Percentiles rank a stretch among this genome's conserved stretches.
phyloP scores from a whole-genome alignment of 2,888 invertebrate species.

The Acanthosepion lycidas region DNA sequence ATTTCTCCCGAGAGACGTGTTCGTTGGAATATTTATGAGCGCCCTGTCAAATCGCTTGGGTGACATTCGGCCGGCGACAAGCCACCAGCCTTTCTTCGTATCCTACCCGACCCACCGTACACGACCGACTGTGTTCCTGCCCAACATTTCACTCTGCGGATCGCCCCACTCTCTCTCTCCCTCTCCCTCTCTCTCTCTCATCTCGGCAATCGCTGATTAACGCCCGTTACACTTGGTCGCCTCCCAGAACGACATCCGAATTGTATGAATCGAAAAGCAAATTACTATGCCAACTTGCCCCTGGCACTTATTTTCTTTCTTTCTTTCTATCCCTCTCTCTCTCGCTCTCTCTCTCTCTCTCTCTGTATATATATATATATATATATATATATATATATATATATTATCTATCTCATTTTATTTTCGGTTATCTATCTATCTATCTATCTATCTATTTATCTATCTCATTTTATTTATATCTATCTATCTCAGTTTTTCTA shows the following conservation, averaged over 20 bases:
- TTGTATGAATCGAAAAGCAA: neutral
- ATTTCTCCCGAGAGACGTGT: neutral
- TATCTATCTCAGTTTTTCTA: neutral
- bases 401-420: neutral
- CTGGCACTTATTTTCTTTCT: neutral
- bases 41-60: neutral
- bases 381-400: neutral
- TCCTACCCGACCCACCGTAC: neutral
- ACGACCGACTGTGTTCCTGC: no score
- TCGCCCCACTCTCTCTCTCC: neutral
- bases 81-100: neutral
- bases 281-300: neutral
- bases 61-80: neutral
- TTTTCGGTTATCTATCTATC: neutral
- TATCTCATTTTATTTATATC: no score
- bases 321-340: neutral
- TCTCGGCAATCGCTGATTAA: no score
- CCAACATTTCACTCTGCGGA: no score
- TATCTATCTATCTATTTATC: neutral
- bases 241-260: neutral
- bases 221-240: neutral
- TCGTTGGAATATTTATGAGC: constrained; percentile 18
- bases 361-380: neutral
- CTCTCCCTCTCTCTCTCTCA: neutral
- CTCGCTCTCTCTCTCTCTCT: neutral